Evolutionary conservation across 2,113 vertebrate species (phyloP), one percentile per base, ranked within the genome.

Genomic region (Miniopterus natalensis): DNA sequence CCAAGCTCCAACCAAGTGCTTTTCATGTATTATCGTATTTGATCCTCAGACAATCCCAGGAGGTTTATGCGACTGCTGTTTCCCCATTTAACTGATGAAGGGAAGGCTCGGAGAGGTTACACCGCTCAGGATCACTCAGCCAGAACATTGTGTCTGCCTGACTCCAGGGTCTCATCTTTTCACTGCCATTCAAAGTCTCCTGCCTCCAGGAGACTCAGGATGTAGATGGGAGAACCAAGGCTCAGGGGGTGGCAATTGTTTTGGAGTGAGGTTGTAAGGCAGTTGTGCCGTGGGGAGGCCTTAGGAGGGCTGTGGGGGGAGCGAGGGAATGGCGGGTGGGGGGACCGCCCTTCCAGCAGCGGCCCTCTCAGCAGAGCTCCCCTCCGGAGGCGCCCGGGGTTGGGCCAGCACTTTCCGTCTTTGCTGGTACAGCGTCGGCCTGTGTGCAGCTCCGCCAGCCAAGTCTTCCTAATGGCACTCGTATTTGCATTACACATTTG

Each of bases 401-500:
- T 1, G 29, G 55, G 36, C 85, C 25, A 57, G 66, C 10, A 29
- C 47, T 66, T 87, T 83, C 65, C 47, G 17, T 36, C 4, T 36
- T 31, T 65, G 15, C 25, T n/a, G 71, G 65, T 93, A 95, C 36
- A 65, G n/a, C n/a, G 73, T 57, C 29, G 80, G 40, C 78, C 0
- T 0, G 6, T 42, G 27, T 59, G 36, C 14, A 74, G 18, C 11
- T 70, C 29, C 25, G 36, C 31, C 4, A 61, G 71, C 40, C 84
- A 90, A 29, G 84, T 92, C 98, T 98, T 97, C 75, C 85, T 94
- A 97, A 98, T 94, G 91, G 94, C 94, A 94, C 96, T 97, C 85
- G 65, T 95, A 95, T 98, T 97, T 98, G 96, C 97, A 97, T 97
- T 98, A 97, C 96, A 97, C 97, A 95, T 97, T 79, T 97, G 93